A percentile compares a stretch with the other conserved stretches of the same genome.
Evolutionary conservation across 2,888 invertebrate species (phyloP).

Genomic region (Zaprionus obscuricornis): DNA sequence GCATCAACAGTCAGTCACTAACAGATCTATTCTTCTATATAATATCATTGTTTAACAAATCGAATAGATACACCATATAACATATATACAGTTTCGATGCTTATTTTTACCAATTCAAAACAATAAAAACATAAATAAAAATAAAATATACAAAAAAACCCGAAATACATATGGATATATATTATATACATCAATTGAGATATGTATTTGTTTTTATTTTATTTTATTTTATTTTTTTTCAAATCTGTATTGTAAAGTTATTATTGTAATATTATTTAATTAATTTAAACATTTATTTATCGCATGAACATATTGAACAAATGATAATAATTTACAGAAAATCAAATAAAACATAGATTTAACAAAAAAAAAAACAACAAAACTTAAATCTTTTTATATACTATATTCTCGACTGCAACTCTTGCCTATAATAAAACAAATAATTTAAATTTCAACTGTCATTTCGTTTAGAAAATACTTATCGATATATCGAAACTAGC

Average conservation of each 20-base stretch:
- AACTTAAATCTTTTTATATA: neutral
- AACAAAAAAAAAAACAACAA: constrained; percentile 21
- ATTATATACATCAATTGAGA: constrained; percentile 32
- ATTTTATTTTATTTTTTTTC: no score
- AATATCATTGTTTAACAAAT: constrained; percentile 46
- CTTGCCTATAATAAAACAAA: no score
- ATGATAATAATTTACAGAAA: constrained; percentile 76
- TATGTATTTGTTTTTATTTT: no score
- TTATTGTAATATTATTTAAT: constrained; percentile 68
- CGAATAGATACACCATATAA: constrained; percentile 49
- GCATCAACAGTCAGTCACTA: constrained; percentile 69
- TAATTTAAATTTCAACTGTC: no score
- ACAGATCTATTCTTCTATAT: constrained; percentile 41
- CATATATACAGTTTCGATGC: constrained; percentile 27
- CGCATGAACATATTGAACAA: constrained; percentile 71
- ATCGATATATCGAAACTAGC: no score
- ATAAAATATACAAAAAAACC: no score
- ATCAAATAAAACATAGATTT: constrained; percentile 72
- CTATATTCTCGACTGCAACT: no score
- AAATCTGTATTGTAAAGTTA: constrained; percentile 64
- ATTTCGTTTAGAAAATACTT: no score
- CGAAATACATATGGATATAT: no score
- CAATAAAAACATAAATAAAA: constrained; percentile 13
- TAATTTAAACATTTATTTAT: constrained; percentile 74
- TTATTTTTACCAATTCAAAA: constrained; percentile 26